A percentile compares a stretch with the other conserved stretches of the same genome.
Evolutionary conservation across 2,113 vertebrate genomes (phyloP).

Genomic region (Entomyzon cyanotis): DNA sequence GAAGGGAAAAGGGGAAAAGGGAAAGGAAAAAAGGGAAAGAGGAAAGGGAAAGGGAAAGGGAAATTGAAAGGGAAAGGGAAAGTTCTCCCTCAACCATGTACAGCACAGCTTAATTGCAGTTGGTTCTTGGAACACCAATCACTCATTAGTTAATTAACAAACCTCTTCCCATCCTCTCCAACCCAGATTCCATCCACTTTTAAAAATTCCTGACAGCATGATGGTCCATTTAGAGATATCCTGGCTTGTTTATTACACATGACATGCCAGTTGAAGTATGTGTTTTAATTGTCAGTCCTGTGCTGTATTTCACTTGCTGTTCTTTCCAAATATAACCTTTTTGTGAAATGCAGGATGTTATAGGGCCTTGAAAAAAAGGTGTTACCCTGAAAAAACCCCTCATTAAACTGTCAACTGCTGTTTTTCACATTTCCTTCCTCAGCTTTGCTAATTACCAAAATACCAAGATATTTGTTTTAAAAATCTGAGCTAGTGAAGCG

Average conservation of each 20-base stretch:
- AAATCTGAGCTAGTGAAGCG: not conserved
- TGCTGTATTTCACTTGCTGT: not conserved
- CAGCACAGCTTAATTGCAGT: not conserved
- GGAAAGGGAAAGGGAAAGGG: not conserved
- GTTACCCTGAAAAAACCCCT: not conserved
- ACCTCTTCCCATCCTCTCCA: not conserved
- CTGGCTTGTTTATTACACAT: not conserved
- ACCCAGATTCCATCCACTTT: not conserved
- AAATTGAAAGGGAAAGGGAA: not conserved
- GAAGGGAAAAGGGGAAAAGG: not conserved
- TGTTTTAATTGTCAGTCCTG: conserved; percentile 22
- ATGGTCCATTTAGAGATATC: not conserved
- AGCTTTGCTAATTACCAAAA: conserved; percentile 55
- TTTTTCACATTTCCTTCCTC: conserved; percentile 34
- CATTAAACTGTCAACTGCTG: conserved; percentile 53
- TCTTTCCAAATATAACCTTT: conserved; percentile 26
- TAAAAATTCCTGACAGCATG: not conserved
- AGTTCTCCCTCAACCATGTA: not conserved
- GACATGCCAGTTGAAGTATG: not conserved
- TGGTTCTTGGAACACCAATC: not conserved
- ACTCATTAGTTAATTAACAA: conserved; percentile 14
- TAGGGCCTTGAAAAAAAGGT: not conserved
- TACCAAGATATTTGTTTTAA: conserved; percentile 11
- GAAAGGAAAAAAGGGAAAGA: not conserved
- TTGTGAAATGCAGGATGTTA: not conserved